Percentiles rank a stretch among this genome's conserved stretches.
phyloP scores from a whole-genome alignment of 2,113 vertebrate genomes.

The Rutilus rutilus region DNA sequence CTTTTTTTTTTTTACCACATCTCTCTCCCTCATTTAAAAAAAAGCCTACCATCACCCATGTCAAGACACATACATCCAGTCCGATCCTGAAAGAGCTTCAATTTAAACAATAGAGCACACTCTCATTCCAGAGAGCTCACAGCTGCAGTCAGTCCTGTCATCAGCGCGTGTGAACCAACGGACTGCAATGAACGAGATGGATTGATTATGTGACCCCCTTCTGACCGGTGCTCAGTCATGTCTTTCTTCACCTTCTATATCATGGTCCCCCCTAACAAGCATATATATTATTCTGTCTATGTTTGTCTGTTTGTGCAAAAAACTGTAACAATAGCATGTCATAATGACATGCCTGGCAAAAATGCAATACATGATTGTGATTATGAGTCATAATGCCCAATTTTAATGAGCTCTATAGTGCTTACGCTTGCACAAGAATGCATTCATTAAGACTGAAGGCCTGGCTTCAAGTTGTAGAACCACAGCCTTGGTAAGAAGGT shows the following conservation, averaged over 20 bases:
- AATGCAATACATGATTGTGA: slow-evolving; percentile 8
- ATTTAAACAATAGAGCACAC: not conserved
- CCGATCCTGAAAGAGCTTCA: slow-evolving; percentile 49
- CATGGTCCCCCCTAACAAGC: not conserved
- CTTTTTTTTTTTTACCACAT: slow-evolving; percentile 52
- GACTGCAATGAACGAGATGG: not conserved
- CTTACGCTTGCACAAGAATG: not conserved
- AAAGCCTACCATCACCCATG: slow-evolving; percentile 63
- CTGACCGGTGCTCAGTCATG: not conserved
- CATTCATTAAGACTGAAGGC: slow-evolving; percentile 18
- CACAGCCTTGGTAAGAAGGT: slow-evolving; percentile 29
- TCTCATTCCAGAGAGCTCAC: slow-evolving; percentile 7
- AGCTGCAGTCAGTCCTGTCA: slow-evolving; percentile 15
- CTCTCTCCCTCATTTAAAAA: slow-evolving; percentile 66
- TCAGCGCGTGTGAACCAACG: not conserved
- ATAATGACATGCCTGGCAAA: not conserved
- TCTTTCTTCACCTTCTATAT: not conserved
- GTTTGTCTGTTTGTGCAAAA: not conserved
- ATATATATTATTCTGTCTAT: not conserved
- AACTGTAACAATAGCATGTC: not conserved
- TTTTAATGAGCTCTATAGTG: slow-evolving; percentile 4
- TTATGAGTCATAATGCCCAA: not conserved
- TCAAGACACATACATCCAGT: slow-evolving; percentile 49
- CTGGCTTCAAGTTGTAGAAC: slow-evolving; percentile 3
- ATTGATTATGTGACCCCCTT: slow-evolving; percentile 24